Percentiles rank a stretch among this genome's conserved stretches.
Conservation (phyloP, 2,797 vertebrate species). For the Tympanoctomys barrerae region DNA sequence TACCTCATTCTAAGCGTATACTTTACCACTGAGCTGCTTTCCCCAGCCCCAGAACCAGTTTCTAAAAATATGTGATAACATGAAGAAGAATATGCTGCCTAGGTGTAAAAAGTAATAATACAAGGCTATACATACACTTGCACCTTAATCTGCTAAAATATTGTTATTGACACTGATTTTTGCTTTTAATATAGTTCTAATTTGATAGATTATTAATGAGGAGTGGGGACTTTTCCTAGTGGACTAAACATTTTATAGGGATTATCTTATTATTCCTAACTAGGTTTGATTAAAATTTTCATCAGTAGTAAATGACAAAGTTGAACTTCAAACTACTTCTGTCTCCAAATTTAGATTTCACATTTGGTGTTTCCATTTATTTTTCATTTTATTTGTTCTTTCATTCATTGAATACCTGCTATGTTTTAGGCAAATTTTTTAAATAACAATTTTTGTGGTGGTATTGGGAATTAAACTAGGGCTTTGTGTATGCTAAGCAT, state of each 20-base stretch:
- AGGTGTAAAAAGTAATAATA: constrained; percentile 23
- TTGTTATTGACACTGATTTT: not conserved
- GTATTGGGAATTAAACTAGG: not conserved
- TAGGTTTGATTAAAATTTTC: not conserved
- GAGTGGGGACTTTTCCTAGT: not conserved
- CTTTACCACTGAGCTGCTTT: not conserved
- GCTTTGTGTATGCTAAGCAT: not conserved
- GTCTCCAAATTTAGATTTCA: constrained; percentile 3
- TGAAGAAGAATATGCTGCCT: not conserved
- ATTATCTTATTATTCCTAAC: constrained; percentile 29
- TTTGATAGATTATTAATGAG: constrained; percentile 40
- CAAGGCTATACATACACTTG: not conserved
- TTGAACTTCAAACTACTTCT: constrained; percentile 41
- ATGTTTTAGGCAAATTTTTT: not conserved
- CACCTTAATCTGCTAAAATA: not conserved
- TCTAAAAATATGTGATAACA: not conserved
- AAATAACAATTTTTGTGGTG: not conserved
- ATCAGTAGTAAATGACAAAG: not conserved
- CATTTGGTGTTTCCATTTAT: not conserved
- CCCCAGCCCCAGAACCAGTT: not conserved
- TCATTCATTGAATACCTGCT: not conserved
- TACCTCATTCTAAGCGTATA: no score
- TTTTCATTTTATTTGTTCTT: not conserved
- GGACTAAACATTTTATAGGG: constrained; percentile 46
- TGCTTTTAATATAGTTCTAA: constrained; percentile 16